A percentile compares a stretch with the other conserved stretches of the same genome.
These are phyloP conservation scores for Rhea pennata DNA, from an alignment of 2,113 vertebrate genomes.

Conservation along the genomic window DNA sequence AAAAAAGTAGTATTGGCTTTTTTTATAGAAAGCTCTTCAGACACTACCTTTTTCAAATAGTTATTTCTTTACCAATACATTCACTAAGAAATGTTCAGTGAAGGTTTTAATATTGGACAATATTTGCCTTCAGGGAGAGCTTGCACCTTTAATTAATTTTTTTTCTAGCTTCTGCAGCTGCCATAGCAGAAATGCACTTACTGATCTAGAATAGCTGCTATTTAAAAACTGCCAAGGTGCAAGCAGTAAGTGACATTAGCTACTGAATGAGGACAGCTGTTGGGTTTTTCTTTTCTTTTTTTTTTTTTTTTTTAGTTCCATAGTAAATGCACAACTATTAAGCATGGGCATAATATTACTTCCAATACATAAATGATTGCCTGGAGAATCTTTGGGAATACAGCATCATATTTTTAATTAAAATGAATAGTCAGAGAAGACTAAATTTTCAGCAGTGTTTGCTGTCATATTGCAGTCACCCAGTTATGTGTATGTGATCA, in stretches of 20 bases:
- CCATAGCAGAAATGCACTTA: conserved; percentile 20
- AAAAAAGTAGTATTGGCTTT: conserved; percentile 41
- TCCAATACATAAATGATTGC: not conserved
- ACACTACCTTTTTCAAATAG: conserved; percentile 34
- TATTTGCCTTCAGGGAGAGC: conserved; percentile 50
- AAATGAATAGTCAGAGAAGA: not conserved
- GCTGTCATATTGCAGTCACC: not conserved
- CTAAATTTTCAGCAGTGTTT: not conserved
- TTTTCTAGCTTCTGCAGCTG: conserved; percentile 18
- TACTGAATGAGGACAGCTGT: conserved; percentile 24
- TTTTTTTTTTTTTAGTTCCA: not conserved
- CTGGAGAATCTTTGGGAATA: not conserved
- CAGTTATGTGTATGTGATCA: not conserved
- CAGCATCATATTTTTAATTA: not conserved
- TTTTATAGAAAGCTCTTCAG: conserved; percentile 45
- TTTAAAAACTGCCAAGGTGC: conserved; percentile 37
- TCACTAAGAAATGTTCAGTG: conserved; percentile 36
- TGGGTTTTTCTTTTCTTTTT: too few relatives aligned
- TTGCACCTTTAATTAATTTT: conserved; percentile 48
- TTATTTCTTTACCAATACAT: conserved; percentile 65
- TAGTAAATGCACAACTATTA: not conserved
- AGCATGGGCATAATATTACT: not conserved
- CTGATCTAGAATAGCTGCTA: conserved; percentile 35
- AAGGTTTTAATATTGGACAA: conserved; percentile 37
- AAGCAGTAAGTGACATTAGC: conserved; percentile 18